Conservation (phyloP, 2,797 vertebrate genomes). For the Enteromius treurensis region DNA sequence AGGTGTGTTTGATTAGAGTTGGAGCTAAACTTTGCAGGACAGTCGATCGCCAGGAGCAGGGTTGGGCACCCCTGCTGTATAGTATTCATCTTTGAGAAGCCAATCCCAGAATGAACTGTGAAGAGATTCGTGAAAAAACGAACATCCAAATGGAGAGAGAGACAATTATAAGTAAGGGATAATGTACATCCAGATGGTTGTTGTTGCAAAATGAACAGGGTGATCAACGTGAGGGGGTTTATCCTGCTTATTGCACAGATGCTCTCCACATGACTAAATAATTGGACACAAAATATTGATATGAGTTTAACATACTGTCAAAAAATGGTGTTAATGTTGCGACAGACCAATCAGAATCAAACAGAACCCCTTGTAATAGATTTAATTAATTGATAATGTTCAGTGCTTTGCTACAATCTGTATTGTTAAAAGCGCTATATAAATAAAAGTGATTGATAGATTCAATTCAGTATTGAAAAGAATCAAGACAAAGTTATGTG, state of each 20-base stretch:
- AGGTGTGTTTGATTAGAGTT: too few species aligned
- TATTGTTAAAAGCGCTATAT: too few species aligned
- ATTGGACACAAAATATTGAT: background rate
- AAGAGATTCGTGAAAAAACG: background rate
- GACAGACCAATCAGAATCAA: background rate
- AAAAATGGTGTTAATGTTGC: background rate
- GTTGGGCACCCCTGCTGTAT: background rate
- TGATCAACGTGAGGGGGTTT: background rate
- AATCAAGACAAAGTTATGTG: background rate
- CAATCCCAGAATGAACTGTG: background rate
- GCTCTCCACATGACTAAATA: background rate
- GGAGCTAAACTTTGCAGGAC: too few species aligned
- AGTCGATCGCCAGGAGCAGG: too few species aligned
- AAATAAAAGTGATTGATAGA: too few species aligned
- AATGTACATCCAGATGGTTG: background rate
- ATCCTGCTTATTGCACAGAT: background rate
- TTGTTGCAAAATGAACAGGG: background rate
- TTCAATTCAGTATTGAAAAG: background rate
- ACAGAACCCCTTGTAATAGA: background rate
- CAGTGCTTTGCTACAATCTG: too few species aligned
- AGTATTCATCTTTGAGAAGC: background rate
- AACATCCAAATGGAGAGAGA: background rate
- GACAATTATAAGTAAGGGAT: background rate
- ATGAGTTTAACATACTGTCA: background rate
- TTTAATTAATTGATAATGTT: background rate